Evolutionary conservation across 2,797 vertebrate genomes (phyloP).

Genomic region (Cirrhinus molitorella): DNA sequence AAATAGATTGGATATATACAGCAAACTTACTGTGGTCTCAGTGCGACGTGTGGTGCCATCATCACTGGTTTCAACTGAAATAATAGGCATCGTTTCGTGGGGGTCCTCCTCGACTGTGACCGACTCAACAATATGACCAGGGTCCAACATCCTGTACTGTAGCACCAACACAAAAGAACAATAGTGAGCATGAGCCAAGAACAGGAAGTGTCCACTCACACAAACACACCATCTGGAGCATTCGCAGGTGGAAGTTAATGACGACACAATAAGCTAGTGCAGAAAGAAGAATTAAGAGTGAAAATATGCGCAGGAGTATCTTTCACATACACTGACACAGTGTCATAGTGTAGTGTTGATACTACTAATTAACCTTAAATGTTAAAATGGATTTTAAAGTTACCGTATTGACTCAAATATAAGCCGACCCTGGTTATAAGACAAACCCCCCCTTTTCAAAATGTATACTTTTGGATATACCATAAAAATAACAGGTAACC

Average conservation of each 20-base stretch:
- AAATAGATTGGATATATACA: neutral
- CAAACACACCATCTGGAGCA: slow-evolving; percentile 45
- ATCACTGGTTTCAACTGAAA: slow-evolving; percentile 89
- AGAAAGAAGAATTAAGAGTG: neutral
- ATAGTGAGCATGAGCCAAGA: slow-evolving; percentile 36
- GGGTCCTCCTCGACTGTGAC: slow-evolving; percentile 90
- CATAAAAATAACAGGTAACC: too few relatives aligned
- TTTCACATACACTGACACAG: neutral
- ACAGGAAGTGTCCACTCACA: slow-evolving; percentile 33
- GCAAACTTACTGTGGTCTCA: slow-evolving; percentile 86
- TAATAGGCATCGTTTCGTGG: slow-evolving; percentile 80
- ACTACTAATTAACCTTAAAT: too few relatives aligned
- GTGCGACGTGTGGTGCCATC: slow-evolving; percentile 91
- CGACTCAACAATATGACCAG: slow-evolving; percentile 88
- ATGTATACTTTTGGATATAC: too few relatives aligned
- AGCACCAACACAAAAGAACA: slow-evolving; percentile 38
- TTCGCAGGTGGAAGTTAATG: neutral
- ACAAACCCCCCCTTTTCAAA: too few relatives aligned
- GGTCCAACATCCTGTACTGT: slow-evolving; percentile 92
- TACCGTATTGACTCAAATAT: too few relatives aligned
- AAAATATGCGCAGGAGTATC: neutral
- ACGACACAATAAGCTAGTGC: neutral
- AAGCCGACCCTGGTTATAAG: too few relatives aligned
- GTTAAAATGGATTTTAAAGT: too few relatives aligned
- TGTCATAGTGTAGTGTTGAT: too few relatives aligned